A percentile compares a stretch with the other conserved stretches of the same genome.
phyloP scores from a whole-genome alignment of 1,140 invertebrate genomes.

The Dufourea novaeangliae region DNA sequence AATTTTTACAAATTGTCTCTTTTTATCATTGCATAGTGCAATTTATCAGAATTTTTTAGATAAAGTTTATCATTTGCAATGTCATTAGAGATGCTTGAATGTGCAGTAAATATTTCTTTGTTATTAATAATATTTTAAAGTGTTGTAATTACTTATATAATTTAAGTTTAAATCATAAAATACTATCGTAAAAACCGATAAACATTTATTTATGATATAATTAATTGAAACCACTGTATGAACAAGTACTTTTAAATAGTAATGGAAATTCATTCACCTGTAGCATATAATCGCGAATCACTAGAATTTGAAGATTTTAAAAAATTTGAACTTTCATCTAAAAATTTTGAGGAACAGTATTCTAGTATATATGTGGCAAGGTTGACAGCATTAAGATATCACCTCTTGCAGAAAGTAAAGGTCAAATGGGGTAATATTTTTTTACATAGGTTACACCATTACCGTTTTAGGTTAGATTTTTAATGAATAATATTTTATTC shows the following conservation, averaged over 20 bases:
- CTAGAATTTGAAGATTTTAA: constrained; percentile 38
- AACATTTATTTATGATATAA: background rate
- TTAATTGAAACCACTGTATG: background rate
- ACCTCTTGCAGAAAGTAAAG: constrained; percentile 33
- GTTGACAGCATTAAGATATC: constrained; percentile 37
- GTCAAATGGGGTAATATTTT: constrained; percentile 56
- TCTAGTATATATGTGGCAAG: constrained; percentile 47
- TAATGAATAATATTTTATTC: constrained; percentile 20
- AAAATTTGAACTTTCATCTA: constrained; percentile 37
- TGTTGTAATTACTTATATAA: too few relatives aligned
- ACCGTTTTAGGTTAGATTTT: background rate
- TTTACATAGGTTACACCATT: background rate
- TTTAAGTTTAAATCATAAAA: background rate
- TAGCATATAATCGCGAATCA: constrained; percentile 1
- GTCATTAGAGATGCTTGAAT: too few relatives aligned
- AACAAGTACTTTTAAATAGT: background rate
- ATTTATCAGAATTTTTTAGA: too few relatives aligned
- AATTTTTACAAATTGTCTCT: too few relatives aligned
- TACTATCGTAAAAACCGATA: background rate
- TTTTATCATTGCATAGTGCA: too few relatives aligned
- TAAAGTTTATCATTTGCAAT: too few relatives aligned
- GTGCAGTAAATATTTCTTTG: too few relatives aligned
- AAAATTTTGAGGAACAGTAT: constrained; percentile 21
- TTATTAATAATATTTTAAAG: too few relatives aligned
- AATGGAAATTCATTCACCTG: constrained; percentile 24